Conservation (phyloP, 1,140 invertebrate genomes). For the Ceratina calcarata region DNA sequence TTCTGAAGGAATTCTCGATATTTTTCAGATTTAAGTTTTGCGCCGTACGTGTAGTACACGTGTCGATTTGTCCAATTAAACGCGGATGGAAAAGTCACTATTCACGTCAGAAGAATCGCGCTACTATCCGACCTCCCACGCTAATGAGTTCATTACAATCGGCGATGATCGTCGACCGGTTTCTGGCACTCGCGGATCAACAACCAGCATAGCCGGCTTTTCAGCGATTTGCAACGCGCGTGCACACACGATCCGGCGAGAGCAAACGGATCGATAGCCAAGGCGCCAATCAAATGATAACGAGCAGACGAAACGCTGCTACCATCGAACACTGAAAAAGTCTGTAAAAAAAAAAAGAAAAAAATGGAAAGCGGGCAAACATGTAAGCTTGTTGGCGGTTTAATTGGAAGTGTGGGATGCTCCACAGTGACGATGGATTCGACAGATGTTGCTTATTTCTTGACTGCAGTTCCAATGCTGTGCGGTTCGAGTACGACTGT, state of each 20-base stretch:
- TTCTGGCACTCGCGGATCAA: constrained; percentile 5
- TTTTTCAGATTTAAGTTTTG: too few species aligned
- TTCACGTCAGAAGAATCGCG: constrained; percentile 1
- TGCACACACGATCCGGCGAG: constrained; percentile 8
- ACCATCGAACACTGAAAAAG: constrained; percentile 24
- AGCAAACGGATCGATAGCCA: constrained; percentile 31
- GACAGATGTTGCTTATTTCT: background rate
- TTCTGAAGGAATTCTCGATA: too few species aligned
- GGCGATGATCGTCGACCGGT: constrained; percentile 43
- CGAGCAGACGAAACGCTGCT: constrained; percentile 41
- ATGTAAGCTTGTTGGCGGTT: background rate
- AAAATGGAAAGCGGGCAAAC: too few species aligned
- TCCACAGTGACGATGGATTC: background rate
- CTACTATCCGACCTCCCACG: background rate
- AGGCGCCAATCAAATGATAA: constrained; percentile 65
- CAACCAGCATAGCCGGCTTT: background rate
- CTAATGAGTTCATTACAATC: constrained; percentile 57
- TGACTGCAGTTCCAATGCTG: background rate
- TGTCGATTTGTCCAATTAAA: too few species aligned
- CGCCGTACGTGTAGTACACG: too few species aligned
- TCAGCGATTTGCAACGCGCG: constrained; percentile 12
- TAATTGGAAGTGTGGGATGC: constrained; percentile 19
- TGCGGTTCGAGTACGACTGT: too few species aligned
- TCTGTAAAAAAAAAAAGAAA: constrained; percentile 6
- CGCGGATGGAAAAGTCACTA: constrained; percentile 6